Conservation (phyloP, 2,113 vertebrate genomes). For the Ceuthmochares aereus region DNA sequence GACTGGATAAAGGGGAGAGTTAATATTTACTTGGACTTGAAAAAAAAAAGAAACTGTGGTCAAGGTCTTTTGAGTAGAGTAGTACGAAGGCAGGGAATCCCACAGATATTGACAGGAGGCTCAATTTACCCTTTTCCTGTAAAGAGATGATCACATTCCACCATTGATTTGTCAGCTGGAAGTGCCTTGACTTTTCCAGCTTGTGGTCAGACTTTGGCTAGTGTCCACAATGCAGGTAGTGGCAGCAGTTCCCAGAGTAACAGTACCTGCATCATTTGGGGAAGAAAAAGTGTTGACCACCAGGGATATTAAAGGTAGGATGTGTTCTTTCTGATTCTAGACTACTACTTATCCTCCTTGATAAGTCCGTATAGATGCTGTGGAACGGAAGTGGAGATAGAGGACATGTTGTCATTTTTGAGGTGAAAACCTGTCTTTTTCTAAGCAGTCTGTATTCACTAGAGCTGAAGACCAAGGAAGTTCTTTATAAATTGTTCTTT, state of each 20-base stretch:
- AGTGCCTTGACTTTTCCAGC: neutral
- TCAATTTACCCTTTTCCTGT: neutral
- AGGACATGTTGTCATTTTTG: neutral
- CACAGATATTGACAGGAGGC: neutral
- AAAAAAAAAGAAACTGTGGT: neutral
- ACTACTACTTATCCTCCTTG: neutral
- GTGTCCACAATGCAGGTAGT: neutral
- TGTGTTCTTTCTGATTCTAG: neutral
- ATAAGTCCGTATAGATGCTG: neutral
- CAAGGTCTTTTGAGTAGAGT: neutral
- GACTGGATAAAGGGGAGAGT: conserved; percentile 1
- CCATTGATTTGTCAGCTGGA: neutral
- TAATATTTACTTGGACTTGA: conserved; percentile 19
- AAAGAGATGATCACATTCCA: neutral
- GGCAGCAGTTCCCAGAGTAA: neutral
- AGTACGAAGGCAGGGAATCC: neutral
- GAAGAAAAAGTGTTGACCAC: neutral
- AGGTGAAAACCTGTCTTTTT: neutral
- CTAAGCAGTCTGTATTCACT: neutral
- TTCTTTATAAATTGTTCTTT: neutral
- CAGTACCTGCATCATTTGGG: neutral
- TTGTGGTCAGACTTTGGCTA: neutral
- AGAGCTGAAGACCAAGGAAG: neutral
- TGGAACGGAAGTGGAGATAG: neutral
- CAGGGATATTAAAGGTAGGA: neutral